Conservation (phyloP, 2,797 vertebrate species). For the Microchirus variegatus region DNA sequence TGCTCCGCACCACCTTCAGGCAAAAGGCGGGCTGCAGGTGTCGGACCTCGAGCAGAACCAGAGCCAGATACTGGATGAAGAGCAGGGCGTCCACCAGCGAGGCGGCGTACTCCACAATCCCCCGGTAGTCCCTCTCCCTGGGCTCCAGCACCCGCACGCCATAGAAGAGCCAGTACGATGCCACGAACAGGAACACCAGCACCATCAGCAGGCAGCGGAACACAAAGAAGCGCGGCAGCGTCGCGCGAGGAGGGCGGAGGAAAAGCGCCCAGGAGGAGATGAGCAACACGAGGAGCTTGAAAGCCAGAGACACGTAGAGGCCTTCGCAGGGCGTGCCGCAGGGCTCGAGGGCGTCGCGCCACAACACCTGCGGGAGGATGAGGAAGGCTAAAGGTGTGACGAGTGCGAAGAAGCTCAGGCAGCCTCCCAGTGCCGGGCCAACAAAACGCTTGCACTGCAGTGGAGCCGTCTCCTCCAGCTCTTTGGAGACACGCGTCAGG, state of each 20-base stretch:
- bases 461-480: conserved; percentile 90
- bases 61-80: conserved; percentile 92
- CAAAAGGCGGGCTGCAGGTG: conserved; percentile 93
- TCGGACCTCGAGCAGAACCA: conserved; percentile 90
- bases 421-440: conserved; percentile 82
- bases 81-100: conserved; percentile 91
- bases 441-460: conserved; percentile 89
- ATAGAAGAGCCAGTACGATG: conserved; percentile 94
- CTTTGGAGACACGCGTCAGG: conserved; percentile 90
- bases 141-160: conserved; percentile 89
- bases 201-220: conserved; percentile 91
- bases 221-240: conserved; percentile 88
- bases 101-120: conserved; percentile 90
- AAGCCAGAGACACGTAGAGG: conserved; percentile 92
- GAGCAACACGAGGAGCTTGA: conserved; percentile 92
- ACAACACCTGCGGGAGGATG: conserved; percentile 89
- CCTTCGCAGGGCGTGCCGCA: conserved; percentile 92
- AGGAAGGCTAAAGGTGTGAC: conserved; percentile 91
- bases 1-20: conserved; percentile 91
- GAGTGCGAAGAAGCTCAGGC: conserved; percentile 88
- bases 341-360: conserved; percentile 85
- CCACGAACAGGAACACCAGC: conserved; percentile 90
- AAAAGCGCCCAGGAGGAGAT: conserved; percentile 94
- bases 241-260: conserved; percentile 88
- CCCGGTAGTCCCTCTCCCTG: conserved; percentile 86